These are phyloP conservation scores for Helarctos malayanus DNA, from an alignment of 2,797 vertebrate genomes.

Conservation along the genomic window DNA sequence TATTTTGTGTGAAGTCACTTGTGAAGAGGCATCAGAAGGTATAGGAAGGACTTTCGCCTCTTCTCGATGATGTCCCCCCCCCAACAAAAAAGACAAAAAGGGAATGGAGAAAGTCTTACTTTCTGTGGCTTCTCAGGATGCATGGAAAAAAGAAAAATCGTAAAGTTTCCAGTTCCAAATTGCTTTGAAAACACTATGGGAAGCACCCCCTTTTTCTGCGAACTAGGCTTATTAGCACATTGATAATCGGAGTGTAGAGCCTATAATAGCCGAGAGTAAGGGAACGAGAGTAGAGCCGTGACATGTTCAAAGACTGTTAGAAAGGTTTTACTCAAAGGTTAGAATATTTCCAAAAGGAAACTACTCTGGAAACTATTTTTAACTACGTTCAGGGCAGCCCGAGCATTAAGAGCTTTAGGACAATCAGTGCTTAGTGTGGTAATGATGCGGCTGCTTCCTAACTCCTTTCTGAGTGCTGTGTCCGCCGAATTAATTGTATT, in stretches of 20 bases:
- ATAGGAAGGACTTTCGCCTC: not conserved
- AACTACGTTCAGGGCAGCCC: not conserved
- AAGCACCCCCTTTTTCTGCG: not conserved
- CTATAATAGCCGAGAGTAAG: not conserved
- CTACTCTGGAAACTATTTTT: not conserved
- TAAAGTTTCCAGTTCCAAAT: not conserved
- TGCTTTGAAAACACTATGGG: not conserved
- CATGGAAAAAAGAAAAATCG: not conserved
- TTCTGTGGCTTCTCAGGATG: not conserved
- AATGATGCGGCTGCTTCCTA: too few relatives aligned
- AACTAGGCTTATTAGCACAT: too few relatives aligned
- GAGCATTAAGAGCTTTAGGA: not conserved
- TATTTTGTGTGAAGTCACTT: too few relatives aligned
- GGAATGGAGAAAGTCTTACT: not conserved
- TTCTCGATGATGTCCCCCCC: not conserved
- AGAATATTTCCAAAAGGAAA: not conserved
- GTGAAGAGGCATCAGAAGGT: not conserved
- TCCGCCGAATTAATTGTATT: fast-evolving
- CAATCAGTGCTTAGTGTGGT: not conserved
- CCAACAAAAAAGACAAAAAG: not conserved
- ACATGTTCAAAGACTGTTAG: not conserved
- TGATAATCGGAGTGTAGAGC: not conserved
- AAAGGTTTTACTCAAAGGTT: not conserved
- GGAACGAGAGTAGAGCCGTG: not conserved
- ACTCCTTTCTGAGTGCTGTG: not conserved